These are phyloP conservation scores for Origma solitaria DNA, from an alignment of 2,113 vertebrate species.

Conservation along the genomic window DNA sequence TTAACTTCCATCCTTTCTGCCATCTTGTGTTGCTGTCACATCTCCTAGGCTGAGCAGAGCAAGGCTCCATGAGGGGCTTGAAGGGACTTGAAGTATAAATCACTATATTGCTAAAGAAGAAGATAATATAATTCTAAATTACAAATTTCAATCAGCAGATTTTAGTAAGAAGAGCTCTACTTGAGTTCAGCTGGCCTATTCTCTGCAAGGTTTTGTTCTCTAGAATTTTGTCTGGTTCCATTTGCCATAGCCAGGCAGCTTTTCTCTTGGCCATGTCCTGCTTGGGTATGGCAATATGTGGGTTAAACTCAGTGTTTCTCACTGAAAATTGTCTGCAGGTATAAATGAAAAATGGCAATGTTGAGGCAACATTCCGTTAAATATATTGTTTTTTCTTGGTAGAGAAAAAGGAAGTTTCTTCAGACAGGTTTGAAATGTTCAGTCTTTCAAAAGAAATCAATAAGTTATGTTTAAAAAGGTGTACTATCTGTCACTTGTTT, in stretches of 20 bases:
- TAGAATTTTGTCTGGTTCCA: not conserved
- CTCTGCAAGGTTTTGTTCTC: not conserved
- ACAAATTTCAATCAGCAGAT: not conserved
- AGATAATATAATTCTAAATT: not conserved
- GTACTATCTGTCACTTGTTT: not conserved
- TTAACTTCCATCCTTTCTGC: constrained; percentile 3
- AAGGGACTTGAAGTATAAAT: not conserved
- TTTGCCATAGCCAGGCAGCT: not conserved
- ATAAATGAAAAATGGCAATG: not conserved
- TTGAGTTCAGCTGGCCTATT: not conserved
- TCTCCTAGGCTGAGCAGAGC: not conserved
- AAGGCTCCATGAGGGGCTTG: not conserved
- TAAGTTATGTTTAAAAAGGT: not conserved
- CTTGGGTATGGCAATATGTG: not conserved
- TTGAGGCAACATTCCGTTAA: not conserved
- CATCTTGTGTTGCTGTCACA: not conserved
- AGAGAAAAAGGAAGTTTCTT: not conserved
- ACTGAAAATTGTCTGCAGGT: not conserved
- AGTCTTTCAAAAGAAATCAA: not conserved
- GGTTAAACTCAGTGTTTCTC: not conserved
- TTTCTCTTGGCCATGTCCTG: not conserved
- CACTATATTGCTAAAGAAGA: not conserved
- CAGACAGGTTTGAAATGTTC: not conserved
- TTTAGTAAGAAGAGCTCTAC: not conserved
- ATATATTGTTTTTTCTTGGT: not conserved